Evolutionary conservation across 2,797 vertebrate species (phyloP).

Genomic region (Sebastes itinus): DNA sequence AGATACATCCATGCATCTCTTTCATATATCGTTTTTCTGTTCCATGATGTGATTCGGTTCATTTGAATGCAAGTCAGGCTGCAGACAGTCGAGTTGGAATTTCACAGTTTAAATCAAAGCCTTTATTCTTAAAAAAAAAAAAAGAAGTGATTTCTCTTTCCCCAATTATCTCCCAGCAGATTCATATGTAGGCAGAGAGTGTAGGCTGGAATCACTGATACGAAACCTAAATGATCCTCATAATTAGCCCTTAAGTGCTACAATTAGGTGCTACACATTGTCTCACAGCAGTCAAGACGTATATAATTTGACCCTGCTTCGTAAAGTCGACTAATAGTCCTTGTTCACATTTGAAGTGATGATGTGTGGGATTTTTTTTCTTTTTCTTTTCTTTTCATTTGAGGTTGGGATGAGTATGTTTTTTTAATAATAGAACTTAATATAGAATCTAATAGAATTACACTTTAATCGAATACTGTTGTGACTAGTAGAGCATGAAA

Average conservation of each 20-base stretch:
- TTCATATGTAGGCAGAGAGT: conserved; percentile 41
- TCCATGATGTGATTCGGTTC: conserved; percentile 2
- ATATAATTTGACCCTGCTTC: conserved; percentile 1
- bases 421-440: neutral
- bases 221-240: conserved; percentile 41
- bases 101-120: conserved; percentile 21
- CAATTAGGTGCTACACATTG: conserved; percentile 38
- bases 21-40: neutral
- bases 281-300: conserved; percentile 14
- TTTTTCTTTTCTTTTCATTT: neutral
- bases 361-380: neutral
- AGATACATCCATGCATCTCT: neutral
- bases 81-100: conserved; percentile 14
- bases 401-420: neutral
- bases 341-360: conserved; percentile 2
- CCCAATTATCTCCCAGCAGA: conserved; percentile 46
- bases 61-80: conserved; percentile 22
- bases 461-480: neutral
- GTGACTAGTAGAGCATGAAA: neutral
- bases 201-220: conserved; percentile 56
- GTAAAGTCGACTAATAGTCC: neutral
- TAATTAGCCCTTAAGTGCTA: conserved; percentile 50
- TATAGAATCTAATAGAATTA: neutral
- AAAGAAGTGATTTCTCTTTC: neutral
- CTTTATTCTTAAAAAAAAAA: conserved; percentile 14